These are phyloP conservation scores for Gouania willdenowi DNA, from an alignment of 2,797 vertebrate genomes.

Conservation along the genomic window DNA sequence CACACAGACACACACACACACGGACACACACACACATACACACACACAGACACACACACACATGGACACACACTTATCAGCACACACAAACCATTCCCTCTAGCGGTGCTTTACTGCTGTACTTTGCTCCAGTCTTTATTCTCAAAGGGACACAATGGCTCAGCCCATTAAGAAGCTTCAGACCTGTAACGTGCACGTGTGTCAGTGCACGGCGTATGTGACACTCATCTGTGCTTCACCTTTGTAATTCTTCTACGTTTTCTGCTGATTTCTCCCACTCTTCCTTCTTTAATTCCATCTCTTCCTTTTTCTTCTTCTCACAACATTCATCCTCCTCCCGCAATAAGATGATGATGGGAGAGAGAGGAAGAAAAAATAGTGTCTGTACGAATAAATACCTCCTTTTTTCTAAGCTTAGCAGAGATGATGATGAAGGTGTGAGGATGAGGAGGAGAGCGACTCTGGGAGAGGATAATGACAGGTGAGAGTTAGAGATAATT, in stretches of 20 bases:
- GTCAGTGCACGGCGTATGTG: not conserved
- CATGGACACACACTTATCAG: conserved; percentile 15
- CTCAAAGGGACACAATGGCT: conserved; percentile 26
- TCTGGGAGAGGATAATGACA: not conserved
- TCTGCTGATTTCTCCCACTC: not conserved
- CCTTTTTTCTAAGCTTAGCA: conserved; percentile 1
- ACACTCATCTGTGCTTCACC: conserved; percentile 2
- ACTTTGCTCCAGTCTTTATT: conserved; percentile 58
- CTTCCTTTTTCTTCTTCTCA: conserved; percentile 7
- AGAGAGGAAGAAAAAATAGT: conserved; percentile 8
- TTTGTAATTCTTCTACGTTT: not conserved
- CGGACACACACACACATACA: not conserved
- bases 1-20: not conserved
- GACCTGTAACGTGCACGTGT: not conserved
- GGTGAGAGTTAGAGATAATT: conserved; percentile 44
- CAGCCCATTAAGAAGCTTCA: conserved; percentile 31
- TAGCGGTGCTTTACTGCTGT: conserved; percentile 47
- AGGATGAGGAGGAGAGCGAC: conserved; percentile 1
- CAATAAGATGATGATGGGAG: conserved; percentile 7
- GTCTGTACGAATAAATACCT: conserved; percentile 46
- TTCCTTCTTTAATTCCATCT: not conserved
- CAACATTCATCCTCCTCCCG: no score
- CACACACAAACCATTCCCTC: conserved; percentile 45
- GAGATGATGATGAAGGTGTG: conserved; percentile 22
- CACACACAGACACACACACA: conserved; percentile 10